Evolutionary conservation across 2,888 invertebrate species (phyloP).

Genomic region (Salpingus planirostris): DNA sequence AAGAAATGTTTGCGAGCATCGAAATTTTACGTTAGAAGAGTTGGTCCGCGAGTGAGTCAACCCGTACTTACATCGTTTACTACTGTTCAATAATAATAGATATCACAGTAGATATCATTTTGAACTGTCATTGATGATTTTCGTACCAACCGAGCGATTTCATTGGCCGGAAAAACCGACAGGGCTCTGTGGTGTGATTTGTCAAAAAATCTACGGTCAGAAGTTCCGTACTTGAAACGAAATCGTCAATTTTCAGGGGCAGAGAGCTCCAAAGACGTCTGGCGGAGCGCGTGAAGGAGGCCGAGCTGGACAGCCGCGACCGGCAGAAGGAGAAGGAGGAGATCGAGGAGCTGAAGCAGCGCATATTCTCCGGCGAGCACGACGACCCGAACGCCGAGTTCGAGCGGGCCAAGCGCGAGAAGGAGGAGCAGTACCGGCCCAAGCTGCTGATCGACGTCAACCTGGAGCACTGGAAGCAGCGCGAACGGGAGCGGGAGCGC

Average conservation of each 20-base stretch:
- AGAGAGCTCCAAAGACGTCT: conserved; percentile 85
- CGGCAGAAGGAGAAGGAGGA: conserved; percentile 82
- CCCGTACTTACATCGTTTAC: too few relatives aligned
- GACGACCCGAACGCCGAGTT: conserved; percentile 56
- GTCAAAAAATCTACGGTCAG: neutral
- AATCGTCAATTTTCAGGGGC: conserved; percentile 46
- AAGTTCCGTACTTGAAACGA: conserved; percentile 3
- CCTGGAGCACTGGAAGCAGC: conserved; percentile 51
- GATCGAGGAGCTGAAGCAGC: conserved; percentile 71
- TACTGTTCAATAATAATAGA: too few relatives aligned
- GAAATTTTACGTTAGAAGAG: too few relatives aligned
- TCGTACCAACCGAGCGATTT: too few relatives aligned
- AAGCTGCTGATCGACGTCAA: conserved; percentile 68
- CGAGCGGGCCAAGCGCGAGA: conserved; percentile 60
- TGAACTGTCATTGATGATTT: too few relatives aligned
- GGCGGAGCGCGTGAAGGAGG: conserved; percentile 87
- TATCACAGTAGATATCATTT: too few relatives aligned
- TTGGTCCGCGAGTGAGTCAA: too few relatives aligned
- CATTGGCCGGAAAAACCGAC: neutral
- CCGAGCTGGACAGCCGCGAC: conserved; percentile 85
- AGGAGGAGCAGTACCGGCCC: conserved; percentile 78
- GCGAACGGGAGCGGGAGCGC: conserved; percentile 50
- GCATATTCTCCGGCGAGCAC: conserved; percentile 61
- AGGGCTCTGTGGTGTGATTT: neutral
- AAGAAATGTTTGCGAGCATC: too few relatives aligned